Evolutionary conservation across 2,888 invertebrate species (phyloP).

Genomic region (Aromia moschata): DNA sequence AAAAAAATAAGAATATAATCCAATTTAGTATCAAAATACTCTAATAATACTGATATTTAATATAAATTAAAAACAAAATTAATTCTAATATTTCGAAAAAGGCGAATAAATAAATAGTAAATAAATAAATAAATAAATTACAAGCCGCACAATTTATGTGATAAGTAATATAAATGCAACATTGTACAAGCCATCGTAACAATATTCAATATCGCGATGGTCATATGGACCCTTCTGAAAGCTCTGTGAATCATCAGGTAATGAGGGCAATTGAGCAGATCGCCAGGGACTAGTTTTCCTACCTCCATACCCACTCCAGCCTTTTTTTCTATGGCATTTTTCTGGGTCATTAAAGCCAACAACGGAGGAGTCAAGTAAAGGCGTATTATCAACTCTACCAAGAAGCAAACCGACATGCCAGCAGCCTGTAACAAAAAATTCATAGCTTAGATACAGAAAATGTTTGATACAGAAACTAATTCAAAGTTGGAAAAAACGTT

Average conservation of each 20-base stretch:
- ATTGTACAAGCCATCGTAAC: constrained; percentile 73
- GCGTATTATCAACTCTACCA: constrained; percentile 79
- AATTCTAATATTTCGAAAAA: constrained; percentile 27
- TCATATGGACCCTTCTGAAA: constrained; percentile 81
- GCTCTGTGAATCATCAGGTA: constrained; percentile 78
- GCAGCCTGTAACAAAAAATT: constrained; percentile 68
- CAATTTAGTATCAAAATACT: constrained; percentile 28
- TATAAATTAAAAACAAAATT: constrained; percentile 31
- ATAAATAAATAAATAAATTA: constrained; percentile 29
- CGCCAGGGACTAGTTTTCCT: constrained; percentile 76
- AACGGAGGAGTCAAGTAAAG: constrained; percentile 80
- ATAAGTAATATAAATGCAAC: constrained; percentile 73
- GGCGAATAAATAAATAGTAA: constrained; percentile 10
- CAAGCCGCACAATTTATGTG: constrained; percentile 48
- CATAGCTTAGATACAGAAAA: too few relatives aligned
- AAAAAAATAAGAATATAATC: neutral
- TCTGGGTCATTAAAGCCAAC: constrained; percentile 76
- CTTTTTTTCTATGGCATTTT: constrained; percentile 78
- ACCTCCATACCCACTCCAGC: constrained; percentile 83
- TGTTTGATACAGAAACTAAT: too few relatives aligned
- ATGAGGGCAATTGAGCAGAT: constrained; percentile 79
- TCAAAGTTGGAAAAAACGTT: too few relatives aligned
- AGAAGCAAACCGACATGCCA: constrained; percentile 72
- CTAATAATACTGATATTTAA: constrained; percentile 34
- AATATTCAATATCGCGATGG: constrained; percentile 84